Percentiles rank a stretch among this genome's conserved stretches.
These are phyloP conservation scores for Tetramorium bicarinatum DNA, from an alignment of 2,888 invertebrate species.

Conservation along the genomic window DNA sequence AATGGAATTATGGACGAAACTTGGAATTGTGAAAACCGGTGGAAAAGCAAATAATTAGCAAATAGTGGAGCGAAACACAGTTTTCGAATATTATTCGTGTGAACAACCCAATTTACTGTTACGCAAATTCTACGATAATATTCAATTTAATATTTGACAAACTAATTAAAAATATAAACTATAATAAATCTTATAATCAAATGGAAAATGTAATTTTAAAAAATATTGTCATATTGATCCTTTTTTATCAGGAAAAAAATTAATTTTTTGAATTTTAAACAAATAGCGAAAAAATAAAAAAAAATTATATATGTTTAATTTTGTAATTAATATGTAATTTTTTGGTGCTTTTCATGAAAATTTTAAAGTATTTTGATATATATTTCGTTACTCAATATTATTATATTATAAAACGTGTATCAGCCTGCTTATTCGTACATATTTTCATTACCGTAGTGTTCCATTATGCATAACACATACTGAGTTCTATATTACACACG, in stretches of 20 bases:
- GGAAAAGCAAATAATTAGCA: slow-evolving; percentile 11
- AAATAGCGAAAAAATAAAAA: background rate
- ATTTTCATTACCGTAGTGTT: slow-evolving; percentile 29
- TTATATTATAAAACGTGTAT: background rate
- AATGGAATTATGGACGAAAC: slow-evolving; percentile 21
- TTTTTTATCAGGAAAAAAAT: background rate
- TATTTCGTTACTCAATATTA: background rate
- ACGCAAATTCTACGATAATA: background rate
- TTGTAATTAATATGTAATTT: background rate
- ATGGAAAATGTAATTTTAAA: background rate
- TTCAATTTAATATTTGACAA: slow-evolving; percentile 16
- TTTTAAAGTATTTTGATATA: background rate
- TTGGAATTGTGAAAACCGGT: background rate
- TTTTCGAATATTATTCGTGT: background rate
- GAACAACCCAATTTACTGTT: background rate
- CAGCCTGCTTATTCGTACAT: background rate
- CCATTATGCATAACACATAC: slow-evolving; percentile 24
- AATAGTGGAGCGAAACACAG: background rate
- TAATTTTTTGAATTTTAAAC: background rate
- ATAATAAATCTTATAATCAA: background rate
- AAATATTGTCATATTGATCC: background rate
- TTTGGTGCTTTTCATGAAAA: background rate
- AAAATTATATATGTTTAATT: background rate
- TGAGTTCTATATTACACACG: slow-evolving; percentile 26
- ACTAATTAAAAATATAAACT: background rate